Percentiles rank a stretch among this genome's conserved stretches.
phyloP scores from a whole-genome alignment of 2,888 invertebrate species.

The Philonicus albiceps region DNA sequence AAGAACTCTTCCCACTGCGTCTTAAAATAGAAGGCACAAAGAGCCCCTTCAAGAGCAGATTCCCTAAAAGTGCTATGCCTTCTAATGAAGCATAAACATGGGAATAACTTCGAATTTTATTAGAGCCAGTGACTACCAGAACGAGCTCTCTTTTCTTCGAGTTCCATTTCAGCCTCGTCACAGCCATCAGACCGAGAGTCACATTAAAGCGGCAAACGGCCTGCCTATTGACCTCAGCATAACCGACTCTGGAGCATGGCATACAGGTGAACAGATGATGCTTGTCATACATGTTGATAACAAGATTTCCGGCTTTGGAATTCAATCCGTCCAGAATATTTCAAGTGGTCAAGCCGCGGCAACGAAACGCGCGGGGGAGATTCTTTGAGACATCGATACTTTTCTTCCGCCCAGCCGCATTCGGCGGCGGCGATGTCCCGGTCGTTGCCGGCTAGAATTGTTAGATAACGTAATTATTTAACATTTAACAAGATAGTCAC shows the following conservation, averaged over 20 bases:
- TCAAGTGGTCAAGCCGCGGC: conserved; percentile 9
- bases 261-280: conserved; percentile 18
- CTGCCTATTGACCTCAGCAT: conserved; percentile 11
- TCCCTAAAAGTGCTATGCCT: conserved; percentile 21
- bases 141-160: conserved; percentile 13
- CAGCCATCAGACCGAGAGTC: neutral
- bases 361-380: neutral
- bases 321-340: conserved; percentile 20
- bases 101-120: conserved; percentile 20
- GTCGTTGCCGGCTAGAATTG: neutral
- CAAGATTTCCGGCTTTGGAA: conserved; percentile 36
- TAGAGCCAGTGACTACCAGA: conserved; percentile 6
- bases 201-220: neutral
- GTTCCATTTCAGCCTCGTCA: conserved; percentile 2
- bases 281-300: conserved; percentile 34
- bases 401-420: neutral
- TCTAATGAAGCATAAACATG: conserved; percentile 36
- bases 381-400: conserved; percentile 21
- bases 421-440: neutral
- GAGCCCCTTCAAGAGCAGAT: conserved; percentile 16
- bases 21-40: neutral
- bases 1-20: neutral
- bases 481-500: neutral
- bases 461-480: neutral
- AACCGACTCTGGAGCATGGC: neutral